Evolutionary conservation across 2,113 vertebrate genomes (phyloP), one percentile per base, ranked within the genome.

Genomic region (Carollia perspicillata): DNA sequence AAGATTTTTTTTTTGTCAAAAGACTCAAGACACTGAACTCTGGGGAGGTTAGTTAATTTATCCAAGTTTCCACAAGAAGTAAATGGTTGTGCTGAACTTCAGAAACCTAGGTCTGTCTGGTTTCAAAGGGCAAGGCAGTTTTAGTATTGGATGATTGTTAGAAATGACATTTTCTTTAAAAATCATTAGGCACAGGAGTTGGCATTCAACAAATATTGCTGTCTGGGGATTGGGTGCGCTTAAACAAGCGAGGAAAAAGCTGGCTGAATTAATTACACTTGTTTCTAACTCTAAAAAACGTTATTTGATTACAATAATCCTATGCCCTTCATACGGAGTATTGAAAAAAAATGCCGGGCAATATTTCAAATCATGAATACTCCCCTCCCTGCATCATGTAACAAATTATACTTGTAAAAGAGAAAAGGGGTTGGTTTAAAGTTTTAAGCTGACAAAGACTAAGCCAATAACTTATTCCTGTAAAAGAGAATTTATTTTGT

Each of bases 221-320:
- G 33, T 77, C 53, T 30, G 68, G 23, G n/a, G 71, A 44, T 8
- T 47, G 86, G 65, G 86, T 53, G 33, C 86, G 60, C 72, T 78
- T 77, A 78, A 79, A 37, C n/a, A 68, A 22, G 12, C 42, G 35
- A 28, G 20, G 37, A 9, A 51, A 42, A 90, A 90, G 14, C 14
- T 78, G 30, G 47, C 22, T 60, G 44, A 86, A 78, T 28, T 80
- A 44, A 89, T 92, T 69, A 40, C 14, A n/a, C 14, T 87, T 74
- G 65, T 84, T 88, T 81, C 49, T 72, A 89, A 65, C 44, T 94
- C 44, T 35, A 93, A 88, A 33, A 93, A 94, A 79, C 58, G 79
- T 23, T n/a, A 22, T 87, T 37, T 81, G 20, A 85, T 94, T 66
- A 83, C n/a, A 77, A 66, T 58, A 85, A 94, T 66, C 40, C 23